Evolutionary conservation across 2,797 vertebrate genomes (phyloP).

Genomic region (Garrulus glandarius): DNA sequence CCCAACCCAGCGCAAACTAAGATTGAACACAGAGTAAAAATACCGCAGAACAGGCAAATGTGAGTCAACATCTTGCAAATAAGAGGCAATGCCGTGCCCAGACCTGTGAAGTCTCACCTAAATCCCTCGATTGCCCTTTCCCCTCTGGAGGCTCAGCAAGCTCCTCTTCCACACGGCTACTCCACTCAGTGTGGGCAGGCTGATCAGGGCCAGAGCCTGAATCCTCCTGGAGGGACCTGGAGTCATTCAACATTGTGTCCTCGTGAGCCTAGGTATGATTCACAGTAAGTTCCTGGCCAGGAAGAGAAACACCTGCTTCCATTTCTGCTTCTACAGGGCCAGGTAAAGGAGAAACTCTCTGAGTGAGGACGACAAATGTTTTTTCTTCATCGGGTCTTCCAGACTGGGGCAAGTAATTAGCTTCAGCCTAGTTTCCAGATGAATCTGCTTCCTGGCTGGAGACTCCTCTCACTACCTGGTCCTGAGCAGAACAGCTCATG

Average conservation of each 20-base stretch:
- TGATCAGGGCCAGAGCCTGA: neutral
- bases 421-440: neutral
- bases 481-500: slow-evolving; percentile 65
- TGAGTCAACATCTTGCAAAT: rapidly evolving
- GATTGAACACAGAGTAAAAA: neutral
- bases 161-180: neutral
- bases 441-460: neutral
- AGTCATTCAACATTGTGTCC: rapidly evolving
- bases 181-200: neutral
- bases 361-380: neutral
- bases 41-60: neutral
- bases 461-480: slow-evolving; percentile 27
- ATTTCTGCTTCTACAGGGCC: neutral
- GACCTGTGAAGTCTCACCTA: slow-evolving; percentile 31
- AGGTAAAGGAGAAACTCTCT: neutral
- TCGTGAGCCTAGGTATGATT: neutral
- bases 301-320: neutral
- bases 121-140: neutral
- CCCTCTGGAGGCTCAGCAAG: neutral
- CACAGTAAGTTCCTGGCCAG: neutral
- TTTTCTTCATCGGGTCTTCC: neutral
- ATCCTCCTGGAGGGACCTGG: neutral
- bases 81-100: neutral
- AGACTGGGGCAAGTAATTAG: neutral
- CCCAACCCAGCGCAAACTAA: neutral